A percentile compares a stretch with the other conserved stretches of the same genome.
Evolutionary conservation across 2,888 invertebrate genomes (phyloP).

Genomic region (Onchidella celtica): DNA sequence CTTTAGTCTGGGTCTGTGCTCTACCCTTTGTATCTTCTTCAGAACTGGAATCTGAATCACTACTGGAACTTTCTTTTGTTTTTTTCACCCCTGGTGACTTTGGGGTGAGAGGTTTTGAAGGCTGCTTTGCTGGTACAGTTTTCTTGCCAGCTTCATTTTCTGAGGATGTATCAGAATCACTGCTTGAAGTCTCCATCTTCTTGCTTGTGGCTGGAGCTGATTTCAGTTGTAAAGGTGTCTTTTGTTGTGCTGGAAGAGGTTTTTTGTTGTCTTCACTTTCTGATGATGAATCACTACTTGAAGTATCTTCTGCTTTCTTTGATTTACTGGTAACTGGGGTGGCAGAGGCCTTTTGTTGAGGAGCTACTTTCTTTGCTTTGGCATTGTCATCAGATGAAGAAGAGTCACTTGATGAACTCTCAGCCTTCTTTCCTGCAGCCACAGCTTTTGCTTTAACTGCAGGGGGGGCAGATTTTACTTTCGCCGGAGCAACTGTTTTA

Average conservation of each 20-base stretch:
- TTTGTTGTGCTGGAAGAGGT: background rate
- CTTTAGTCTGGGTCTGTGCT: background rate
- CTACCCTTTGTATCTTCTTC: slow-evolving; percentile 44
- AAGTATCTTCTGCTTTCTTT: slow-evolving; percentile 54
- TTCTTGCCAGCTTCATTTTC: slow-evolving; percentile 45
- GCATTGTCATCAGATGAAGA: slow-evolving; percentile 34
- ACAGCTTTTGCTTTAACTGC: slow-evolving; percentile 46
- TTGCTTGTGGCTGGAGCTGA: slow-evolving; percentile 19
- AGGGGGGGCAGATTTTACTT: background rate
- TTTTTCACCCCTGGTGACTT: slow-evolving; percentile 23
- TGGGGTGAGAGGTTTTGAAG: background rate
- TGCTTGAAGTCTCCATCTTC: slow-evolving; percentile 45
- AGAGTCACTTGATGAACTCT: slow-evolving; percentile 43
- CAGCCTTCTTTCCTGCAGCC: slow-evolving; percentile 52
- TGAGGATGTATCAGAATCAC: slow-evolving; percentile 42
- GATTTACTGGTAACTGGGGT: slow-evolving; percentile 16
- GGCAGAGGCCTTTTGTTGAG: background rate
- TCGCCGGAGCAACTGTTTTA: slow-evolving; percentile 32
- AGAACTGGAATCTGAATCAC: slow-evolving; percentile 43
- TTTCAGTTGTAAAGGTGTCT: background rate
- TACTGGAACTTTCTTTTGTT: slow-evolving; percentile 43
- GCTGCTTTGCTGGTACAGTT: background rate
- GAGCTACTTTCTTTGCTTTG: slow-evolving; percentile 31
- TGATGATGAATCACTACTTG: slow-evolving; percentile 49
- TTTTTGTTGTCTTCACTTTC: slow-evolving; percentile 33